Percentiles rank a stretch among this genome's conserved stretches.
These are phyloP conservation scores for Drosophila albomicans DNA, from an alignment of 1,140 invertebrate genomes.

Conservation along the genomic window DNA sequence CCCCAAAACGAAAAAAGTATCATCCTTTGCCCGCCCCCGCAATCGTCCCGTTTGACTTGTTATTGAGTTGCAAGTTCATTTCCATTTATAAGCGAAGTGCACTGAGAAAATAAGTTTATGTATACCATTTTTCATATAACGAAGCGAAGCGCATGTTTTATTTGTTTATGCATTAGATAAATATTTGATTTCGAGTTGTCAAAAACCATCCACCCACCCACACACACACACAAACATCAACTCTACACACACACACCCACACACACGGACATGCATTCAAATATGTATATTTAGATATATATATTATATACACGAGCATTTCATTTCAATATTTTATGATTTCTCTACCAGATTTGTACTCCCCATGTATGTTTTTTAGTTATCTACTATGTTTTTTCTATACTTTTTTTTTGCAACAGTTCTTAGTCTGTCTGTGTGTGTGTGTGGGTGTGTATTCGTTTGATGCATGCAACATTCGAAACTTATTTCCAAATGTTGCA, in stretches of 20 bases:
- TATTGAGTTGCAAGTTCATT: conserved; percentile 75
- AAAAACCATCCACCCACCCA: conserved; percentile 24
- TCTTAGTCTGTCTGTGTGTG: conserved; percentile 8
- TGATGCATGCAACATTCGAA: conserved; percentile 49
- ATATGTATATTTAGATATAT: conserved; percentile 4
- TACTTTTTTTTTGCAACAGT: conserved; percentile 18
- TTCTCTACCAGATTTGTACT: conserved; percentile 59
- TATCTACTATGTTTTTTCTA: conserved; percentile 8
- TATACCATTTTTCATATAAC: conserved; percentile 19
- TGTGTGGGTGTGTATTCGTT: conserved; percentile 4
- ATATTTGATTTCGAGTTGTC: conserved; percentile 71
- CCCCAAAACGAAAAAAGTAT: not conserved
- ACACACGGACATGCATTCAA: conserved; percentile 16
- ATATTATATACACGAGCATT: conserved; percentile 38
- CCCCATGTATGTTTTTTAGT: conserved; percentile 3
- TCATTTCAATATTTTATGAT: conserved; percentile 68
- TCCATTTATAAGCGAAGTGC: conserved; percentile 24
- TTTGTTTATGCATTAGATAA: conserved; percentile 74
- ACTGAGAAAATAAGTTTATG: conserved; percentile 25
- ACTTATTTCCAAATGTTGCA: conserved; percentile 70
- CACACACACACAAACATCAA: conserved; percentile 9
- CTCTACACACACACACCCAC: conserved; percentile 19
- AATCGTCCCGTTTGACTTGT: conserved; percentile 24
- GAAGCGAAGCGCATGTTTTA: conserved; percentile 64
- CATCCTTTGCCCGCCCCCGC: not conserved